A percentile compares a stretch with the other conserved stretches of the same genome.
Conservation (phyloP, 2,888 invertebrate species). For the Steinernema carpocapsae region DNA sequence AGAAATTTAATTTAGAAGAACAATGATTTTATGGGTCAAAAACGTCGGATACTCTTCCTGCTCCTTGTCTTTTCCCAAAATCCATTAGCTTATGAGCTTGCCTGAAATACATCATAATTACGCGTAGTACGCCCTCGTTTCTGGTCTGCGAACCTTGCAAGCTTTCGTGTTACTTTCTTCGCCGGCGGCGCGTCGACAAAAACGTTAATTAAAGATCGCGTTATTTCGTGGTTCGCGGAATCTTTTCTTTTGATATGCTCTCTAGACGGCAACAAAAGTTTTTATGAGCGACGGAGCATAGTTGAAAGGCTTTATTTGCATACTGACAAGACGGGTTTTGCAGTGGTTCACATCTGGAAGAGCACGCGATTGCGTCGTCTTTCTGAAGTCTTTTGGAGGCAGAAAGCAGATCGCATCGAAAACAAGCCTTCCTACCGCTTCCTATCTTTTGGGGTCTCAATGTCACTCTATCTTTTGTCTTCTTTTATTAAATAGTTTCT, state of each 20-base stretch:
- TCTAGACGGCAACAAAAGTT: too few species aligned
- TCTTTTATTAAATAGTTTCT: too few species aligned
- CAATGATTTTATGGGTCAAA: too few species aligned
- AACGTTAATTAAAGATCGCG: too few species aligned
- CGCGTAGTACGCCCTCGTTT: neutral
- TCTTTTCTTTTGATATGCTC: too few species aligned
- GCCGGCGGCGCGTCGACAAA: too few species aligned
- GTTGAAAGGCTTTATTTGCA: neutral
- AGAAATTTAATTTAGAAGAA: neutral
- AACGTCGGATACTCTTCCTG: neutral
- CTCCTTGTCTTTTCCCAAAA: too few species aligned
- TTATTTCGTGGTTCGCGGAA: too few species aligned
- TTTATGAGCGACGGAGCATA: too few species aligned
- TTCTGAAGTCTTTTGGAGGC: neutral
- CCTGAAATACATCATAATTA: neutral
- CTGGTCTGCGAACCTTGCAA: neutral
- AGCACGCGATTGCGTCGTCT: slow-evolving; percentile 1
- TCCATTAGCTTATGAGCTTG: slow-evolving; percentile 28
- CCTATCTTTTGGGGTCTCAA: too few species aligned
- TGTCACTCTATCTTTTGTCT: too few species aligned
- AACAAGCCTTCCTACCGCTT: neutral
- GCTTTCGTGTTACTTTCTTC: neutral
- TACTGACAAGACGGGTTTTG: neutral
- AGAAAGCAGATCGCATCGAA: neutral
- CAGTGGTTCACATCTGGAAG: neutral